These are phyloP conservation scores for Luffia ferchaultella DNA, from an alignment of 2,888 invertebrate genomes.

Conservation along the genomic window DNA sequence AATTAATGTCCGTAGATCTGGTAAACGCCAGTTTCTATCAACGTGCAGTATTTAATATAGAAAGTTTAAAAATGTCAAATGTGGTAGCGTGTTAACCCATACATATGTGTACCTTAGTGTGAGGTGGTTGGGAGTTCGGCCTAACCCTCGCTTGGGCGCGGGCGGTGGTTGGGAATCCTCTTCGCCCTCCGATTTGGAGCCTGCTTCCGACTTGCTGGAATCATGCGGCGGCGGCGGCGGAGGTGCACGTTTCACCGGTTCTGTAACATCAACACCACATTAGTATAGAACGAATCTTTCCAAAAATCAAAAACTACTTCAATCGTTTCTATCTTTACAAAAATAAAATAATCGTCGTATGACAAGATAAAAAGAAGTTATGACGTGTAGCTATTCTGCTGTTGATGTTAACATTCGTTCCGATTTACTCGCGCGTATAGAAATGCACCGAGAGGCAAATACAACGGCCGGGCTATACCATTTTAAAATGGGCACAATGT, in stretches of 20 bases:
- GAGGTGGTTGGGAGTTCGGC: slow-evolving; percentile 92
- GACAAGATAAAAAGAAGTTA: too few species aligned
- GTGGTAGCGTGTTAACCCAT: slow-evolving; percentile 29
- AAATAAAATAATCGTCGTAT: too few species aligned
- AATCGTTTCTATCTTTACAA: too few species aligned
- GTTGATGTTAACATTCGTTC: too few species aligned
- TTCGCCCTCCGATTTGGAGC: slow-evolving; percentile 88
- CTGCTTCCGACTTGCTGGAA: slow-evolving; percentile 66
- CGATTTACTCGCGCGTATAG: too few species aligned
- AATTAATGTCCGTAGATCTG: too few species aligned
- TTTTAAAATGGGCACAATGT: too few species aligned
- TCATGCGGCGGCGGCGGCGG: slow-evolving; percentile 46
- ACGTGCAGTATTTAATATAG: background rate
- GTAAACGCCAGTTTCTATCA: background rate
- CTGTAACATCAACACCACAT: slow-evolving; percentile 6
- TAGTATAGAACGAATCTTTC: too few species aligned
- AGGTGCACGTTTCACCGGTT: slow-evolving; percentile 25
- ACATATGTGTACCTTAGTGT: slow-evolving; percentile 75
- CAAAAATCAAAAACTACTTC: too few species aligned
- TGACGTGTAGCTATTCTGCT: too few species aligned
- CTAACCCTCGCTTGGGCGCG: slow-evolving; percentile 73
- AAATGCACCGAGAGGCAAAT: too few species aligned
- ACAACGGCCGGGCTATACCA: too few species aligned
- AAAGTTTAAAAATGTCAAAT: background rate
- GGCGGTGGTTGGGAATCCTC: slow-evolving; percentile 77